Evolutionary conservation across 2,797 vertebrate genomes (phyloP).

Genomic region (Australoheros facetus): DNA sequence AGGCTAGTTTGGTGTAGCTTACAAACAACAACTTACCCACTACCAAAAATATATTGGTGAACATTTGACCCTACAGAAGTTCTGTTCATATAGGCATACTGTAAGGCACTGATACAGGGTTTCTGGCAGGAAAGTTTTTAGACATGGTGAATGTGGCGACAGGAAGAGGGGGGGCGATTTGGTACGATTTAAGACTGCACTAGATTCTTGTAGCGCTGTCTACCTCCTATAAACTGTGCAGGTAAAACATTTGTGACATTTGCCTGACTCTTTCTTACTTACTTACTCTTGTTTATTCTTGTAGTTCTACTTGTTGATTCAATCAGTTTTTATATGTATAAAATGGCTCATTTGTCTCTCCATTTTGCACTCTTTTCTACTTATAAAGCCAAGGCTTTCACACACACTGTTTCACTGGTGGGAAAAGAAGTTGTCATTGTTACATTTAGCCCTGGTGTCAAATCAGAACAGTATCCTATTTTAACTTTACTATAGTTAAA

Average conservation of each 20-base stretch:
- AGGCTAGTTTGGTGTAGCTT: too few relatives aligned
- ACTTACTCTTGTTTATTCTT: not conserved
- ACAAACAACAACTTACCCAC: too few relatives aligned
- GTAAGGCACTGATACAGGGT: too few relatives aligned
- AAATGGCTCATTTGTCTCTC: not conserved
- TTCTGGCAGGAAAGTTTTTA: too few relatives aligned
- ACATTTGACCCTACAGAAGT: not conserved
- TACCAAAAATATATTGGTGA: too few relatives aligned
- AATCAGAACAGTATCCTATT: not conserved
- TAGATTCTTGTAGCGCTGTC: too few relatives aligned
- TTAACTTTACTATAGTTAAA: not conserved
- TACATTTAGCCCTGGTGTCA: not conserved
- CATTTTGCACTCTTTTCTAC: not conserved
- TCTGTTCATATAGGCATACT: not conserved
- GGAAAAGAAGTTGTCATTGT: not conserved
- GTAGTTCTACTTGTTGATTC: not conserved
- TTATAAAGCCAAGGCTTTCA: not conserved
- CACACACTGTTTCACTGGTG: not conserved
- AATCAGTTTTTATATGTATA: not conserved
- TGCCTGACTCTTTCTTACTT: not conserved
- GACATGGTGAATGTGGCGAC: too few relatives aligned
- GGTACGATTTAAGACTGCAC: too few relatives aligned
- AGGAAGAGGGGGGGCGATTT: too few relatives aligned
- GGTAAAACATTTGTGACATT: too few relatives aligned
- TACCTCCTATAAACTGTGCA: too few relatives aligned